Base-by-base conservation (phyloP, 2,797 vertebrate species). In the Anguilla marmorata region DNA sequence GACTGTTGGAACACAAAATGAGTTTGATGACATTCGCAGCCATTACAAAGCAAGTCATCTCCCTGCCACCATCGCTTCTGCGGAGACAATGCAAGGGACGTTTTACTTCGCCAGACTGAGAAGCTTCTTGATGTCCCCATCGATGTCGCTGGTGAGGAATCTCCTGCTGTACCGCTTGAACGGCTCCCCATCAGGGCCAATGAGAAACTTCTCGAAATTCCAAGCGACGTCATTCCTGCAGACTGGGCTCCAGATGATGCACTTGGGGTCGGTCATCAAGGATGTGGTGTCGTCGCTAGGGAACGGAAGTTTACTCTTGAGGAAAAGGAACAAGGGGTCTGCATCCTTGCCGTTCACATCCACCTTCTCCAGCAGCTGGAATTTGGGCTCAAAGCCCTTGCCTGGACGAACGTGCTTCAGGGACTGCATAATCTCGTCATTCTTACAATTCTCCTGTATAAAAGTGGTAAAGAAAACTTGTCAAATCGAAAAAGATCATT, bases 121-220 rank as follows among this genome's bases (percentile, higher is more conserved):
- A 88, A 98, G 95, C 88, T 93, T 91, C 89, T 97, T 95, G 7
- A 97, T 97, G 90, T 97, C 97, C 0, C 93, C 92, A 86, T 96
- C 94, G 45, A 97, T 95, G 91, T 95, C 94, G 89, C 95, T 96
- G 88, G 97, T 97, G 60, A 96, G 95, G 0, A 95, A 97, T 5
- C 87, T 91, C 30, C 96, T 95, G 93, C 97, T 96, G 94, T 97
- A 97, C 52, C 97, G 96, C 86, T 96, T 97, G 93, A 96, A 96
- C 0, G 97, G 97, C 41, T 95, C 92, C 0, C 97, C 96, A 1
- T 98, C 96, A 0, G 92, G 93, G 48, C 93, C 94, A 1, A 97
- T 94, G 27, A 97, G 95, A 90, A 98, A 98, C 95, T 97, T 98
- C 91, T 98, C 97, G 5, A 97, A 98, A 92, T 97, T 98, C 97